Conservation (phyloP, 2,113 vertebrate species). For the Prunella fulvescens region DNA sequence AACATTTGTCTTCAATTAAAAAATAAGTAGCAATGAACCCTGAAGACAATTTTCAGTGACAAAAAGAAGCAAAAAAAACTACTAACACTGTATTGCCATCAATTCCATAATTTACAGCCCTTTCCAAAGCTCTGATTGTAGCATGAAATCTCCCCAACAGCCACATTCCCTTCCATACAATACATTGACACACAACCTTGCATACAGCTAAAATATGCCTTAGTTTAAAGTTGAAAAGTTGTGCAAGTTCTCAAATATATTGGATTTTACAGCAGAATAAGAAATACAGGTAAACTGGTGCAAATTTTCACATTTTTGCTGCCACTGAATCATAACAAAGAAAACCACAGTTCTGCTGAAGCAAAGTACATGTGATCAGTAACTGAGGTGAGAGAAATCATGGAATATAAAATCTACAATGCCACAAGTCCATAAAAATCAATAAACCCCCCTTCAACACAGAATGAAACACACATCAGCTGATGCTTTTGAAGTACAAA, state of each 20-base stretch:
- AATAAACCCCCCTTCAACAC: background rate
- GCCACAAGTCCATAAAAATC: background rate
- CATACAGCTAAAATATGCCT: background rate
- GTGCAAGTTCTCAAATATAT: background rate
- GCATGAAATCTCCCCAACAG: background rate
- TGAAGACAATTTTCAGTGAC: background rate
- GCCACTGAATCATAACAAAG: background rate
- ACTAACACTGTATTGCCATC: background rate
- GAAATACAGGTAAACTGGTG: background rate
- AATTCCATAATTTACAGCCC: background rate
- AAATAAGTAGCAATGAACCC: background rate
- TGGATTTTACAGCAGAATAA: background rate
- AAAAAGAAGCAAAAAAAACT: background rate
- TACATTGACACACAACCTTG: background rate
- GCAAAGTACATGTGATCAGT: background rate
- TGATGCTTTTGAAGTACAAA: background rate
- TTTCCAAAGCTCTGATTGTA: background rate
- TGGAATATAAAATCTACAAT: background rate
- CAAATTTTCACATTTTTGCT: background rate
- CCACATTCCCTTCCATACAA: background rate
- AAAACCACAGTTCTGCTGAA: background rate
- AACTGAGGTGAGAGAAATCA: background rate
- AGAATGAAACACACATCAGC: background rate
- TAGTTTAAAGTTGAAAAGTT: background rate
- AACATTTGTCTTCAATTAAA: background rate